Conservation (phyloP, 1,140 invertebrate species). For the Grapholita molesta region DNA sequence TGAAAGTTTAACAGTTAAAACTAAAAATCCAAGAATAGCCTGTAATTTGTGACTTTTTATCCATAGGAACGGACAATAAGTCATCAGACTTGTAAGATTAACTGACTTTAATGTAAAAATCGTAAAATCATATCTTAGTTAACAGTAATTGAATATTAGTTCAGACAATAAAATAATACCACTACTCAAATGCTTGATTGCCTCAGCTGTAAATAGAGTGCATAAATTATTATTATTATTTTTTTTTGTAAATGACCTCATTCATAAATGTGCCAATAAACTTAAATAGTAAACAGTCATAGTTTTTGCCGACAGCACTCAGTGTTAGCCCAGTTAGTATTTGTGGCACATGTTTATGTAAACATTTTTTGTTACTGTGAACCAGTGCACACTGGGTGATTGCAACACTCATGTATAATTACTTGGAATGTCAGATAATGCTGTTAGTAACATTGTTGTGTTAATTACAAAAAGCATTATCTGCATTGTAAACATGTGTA, state of each 20-base stretch:
- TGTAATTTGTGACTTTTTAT: no score
- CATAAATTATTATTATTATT: background rate
- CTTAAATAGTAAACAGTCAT: background rate
- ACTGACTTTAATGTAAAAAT: no score
- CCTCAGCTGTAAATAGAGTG: no score
- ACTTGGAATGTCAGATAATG: background rate
- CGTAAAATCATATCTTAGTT: no score
- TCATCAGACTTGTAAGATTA: no score
- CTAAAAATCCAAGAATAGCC: no score
- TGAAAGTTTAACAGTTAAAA: no score
- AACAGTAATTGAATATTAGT: no score
- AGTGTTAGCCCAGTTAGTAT: background rate
- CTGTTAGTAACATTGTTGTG: background rate
- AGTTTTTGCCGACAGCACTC: background rate
- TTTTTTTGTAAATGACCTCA: background rate
- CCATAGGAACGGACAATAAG: no score
- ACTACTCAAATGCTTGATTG: no score
- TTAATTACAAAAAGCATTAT: background rate
- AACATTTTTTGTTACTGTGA: background rate
- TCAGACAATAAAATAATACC: no score
- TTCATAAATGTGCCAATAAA: background rate
- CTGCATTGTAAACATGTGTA: background rate
- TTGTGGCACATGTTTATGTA: background rate
- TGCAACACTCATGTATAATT: background rate
- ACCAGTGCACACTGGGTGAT: background rate